Base-by-base conservation (phyloP, 2,113 vertebrate genomes). In the Sphyrna mokarran region DNA sequence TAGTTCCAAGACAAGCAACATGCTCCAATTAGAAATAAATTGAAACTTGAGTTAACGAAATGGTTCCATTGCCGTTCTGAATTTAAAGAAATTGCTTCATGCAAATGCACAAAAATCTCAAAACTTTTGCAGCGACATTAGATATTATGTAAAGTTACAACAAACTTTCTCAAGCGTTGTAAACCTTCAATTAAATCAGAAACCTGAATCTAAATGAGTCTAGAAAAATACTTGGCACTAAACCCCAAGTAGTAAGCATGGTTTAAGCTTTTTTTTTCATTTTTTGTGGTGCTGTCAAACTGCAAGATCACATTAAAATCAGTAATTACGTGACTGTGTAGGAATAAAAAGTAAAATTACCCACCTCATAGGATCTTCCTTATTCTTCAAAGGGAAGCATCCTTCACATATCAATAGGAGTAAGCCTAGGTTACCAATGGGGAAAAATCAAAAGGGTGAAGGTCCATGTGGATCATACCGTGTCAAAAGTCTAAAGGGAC, bases 371-470 rank as follows among this genome's bases (percentile, higher is more conserved):
- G 54, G 87, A 90, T n/a, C 87, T 90, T 90, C 87, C 87, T 90
- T 48, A 90, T 90, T 90, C 87, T 90, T 61, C 87, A 90, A 90
- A 90, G 54, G 87, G 54, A 90, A 90, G 54, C 54, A 90, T 90
- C 87, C 87, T 90, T 58, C 87, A 61, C 54, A 61, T 90, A 90
- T 90, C 87, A 90, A 90, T 90, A 90, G 87, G 48, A 90, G 48
- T 63, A 61, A 90, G 87, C 87, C 87, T 90, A 90, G 54, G 87
- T 90, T 90, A 90, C 87, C 87, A 90, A 90, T 90, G 87, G 87
- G 87, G 87, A 90, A 90, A 90, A 90, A 90, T 90, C 87, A 90
- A 90, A 90, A 90, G 87, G 87, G 54, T 90, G 87, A 90, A 90
- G 87, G 54, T 33, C 87, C 87, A 87, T 26, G 85, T 87, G 85